Base-by-base conservation (phyloP, 2,113 vertebrate genomes). In the Xiphophorus couchianus region DNA sequence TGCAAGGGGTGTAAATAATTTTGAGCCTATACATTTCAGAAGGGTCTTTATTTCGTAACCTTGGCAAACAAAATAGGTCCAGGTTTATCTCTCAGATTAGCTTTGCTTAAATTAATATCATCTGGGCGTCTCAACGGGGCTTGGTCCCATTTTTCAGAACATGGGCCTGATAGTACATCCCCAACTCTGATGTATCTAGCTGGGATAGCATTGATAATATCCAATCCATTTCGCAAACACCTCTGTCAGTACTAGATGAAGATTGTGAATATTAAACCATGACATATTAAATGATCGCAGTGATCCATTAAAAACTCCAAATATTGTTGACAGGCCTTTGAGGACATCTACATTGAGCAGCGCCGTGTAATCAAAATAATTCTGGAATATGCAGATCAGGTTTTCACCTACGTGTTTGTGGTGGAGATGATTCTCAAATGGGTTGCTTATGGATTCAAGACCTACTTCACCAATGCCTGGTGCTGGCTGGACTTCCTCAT, bases 401-500 rank as follows among this genome's bases (percentile, higher is more conserved):
- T 99, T 51, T 99, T 99, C 91, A 96, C 97, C 76, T 99, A 96
- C 15, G 12, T 98, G 66, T 99, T 99, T 0, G 95, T 99, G 63
- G 28, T 98, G 3, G 98, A 99, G 91, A 99, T 99, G 97, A 17
- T 97, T 65, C 95, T 99, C n/a, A 99, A 98, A 89, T 99, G 97
- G 97, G 89, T 95, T 2, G 97, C 97, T 3, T 98, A 97, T 0
- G 98, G 98, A 67, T 98, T 96, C 93, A 96, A 97, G 84, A 95
- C 95, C 5, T 99, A 98, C 82, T 99, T 99, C 94, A 99, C 97
- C 81, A 98, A 98, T 0, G 97, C 97, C 0, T 99, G 98, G 98
- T 98, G 97, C 93, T 98, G 97, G 97, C 94, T 99, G 0, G 98
- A 99, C 88, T 99, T 99, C 90, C 95, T 99, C 77, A 97, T 99